Evolutionary conservation across 2,797 vertebrate species (phyloP).

Genomic region (Smutsia temminckii): DNA sequence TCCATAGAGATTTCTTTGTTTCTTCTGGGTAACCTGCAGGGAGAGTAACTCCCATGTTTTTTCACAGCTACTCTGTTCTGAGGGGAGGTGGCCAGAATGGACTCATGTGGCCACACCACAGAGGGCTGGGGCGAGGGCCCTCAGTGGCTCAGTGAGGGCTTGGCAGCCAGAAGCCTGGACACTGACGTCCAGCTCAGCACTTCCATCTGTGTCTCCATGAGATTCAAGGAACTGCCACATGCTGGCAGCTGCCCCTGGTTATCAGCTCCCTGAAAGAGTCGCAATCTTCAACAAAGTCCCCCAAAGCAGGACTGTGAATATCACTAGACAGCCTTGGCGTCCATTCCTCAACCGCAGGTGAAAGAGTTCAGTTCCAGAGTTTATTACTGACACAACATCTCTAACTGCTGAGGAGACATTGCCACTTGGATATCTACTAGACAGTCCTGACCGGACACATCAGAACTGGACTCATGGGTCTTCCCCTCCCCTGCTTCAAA

Average conservation of each 20-base stretch:
- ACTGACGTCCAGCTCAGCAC: background rate
- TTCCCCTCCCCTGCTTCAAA: background rate
- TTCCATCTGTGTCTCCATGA: background rate
- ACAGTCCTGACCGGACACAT: background rate
- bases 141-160: background rate
- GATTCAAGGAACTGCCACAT: background rate
- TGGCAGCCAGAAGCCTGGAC: background rate
- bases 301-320: background rate
- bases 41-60: background rate
- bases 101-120: background rate
- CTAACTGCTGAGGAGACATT: background rate
- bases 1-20: background rate
- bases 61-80: background rate
- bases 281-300: background rate
- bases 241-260: background rate
- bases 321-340: background rate
- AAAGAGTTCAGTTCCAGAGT: background rate
- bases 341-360: background rate
- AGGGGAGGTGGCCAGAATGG: background rate
- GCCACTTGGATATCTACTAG: background rate
- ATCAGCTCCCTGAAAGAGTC: background rate
- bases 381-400: background rate
- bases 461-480: background rate
- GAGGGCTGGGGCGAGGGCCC: background rate
- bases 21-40: background rate